Evolutionary conservation across 2,888 invertebrate species (phyloP), one percentile per base, ranked within the genome.

Genomic region (Eupithecia dodoneata): DNA sequence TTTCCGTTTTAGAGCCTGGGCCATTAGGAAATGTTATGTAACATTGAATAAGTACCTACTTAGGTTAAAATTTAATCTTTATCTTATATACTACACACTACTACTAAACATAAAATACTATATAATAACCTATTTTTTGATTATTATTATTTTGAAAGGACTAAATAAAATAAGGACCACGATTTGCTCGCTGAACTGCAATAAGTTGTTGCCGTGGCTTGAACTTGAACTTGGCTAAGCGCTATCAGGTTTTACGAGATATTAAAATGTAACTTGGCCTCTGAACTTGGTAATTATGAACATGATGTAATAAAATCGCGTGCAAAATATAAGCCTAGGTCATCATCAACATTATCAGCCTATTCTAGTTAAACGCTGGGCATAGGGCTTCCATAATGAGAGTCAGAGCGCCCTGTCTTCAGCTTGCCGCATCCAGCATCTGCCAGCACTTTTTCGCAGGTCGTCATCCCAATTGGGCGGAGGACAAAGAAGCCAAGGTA

Each of bases 221-320:
- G 66, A 66, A 42, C 66, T 66, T 66, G 66, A 66, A 66, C 66
- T 66, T 66, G 66, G 42, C 18, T 3, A 65, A 7, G 66, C 42
- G 15, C 42, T 66, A 41, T 41, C 13, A 30, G 4, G 42, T 42
- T 66, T 66, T 66, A 66, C 42, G 42, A 66, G 66, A 66, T 63
- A 63, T 30, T 59, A 9, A 59, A 63, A 66, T 66, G 15, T 42
- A 42, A 41, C 66, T 42, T 66, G 42, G 18, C 66, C 42, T 42
- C 10, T 66, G 42, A 66, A 66, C 66, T 42, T 15, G 42, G 12
- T 30, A 66, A 66, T 66, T 66, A 42, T 10, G 66, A 6, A 15
- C 7, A 15, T 42, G 13, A 15, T 66, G 15, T 15, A 7, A 42
- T 66, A 18, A 66, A 63, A 1, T 63, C 15, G 15, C 42, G 42